phyloP scores from a whole-genome alignment of 2,888 invertebrate genomes.

The Ceriagrion tenellum region DNA sequence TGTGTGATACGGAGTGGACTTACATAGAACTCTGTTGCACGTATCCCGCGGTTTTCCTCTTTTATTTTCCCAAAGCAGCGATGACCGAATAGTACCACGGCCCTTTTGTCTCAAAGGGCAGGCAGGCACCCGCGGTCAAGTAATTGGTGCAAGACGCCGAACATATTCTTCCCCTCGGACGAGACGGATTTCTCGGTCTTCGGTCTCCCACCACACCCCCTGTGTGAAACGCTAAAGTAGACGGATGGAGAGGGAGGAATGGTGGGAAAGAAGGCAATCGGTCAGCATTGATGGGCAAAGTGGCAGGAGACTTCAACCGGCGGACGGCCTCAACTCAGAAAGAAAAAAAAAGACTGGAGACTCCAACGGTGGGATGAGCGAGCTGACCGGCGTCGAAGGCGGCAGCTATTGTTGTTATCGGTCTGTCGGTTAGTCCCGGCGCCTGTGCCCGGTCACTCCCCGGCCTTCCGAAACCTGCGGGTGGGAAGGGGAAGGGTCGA shows the following conservation, averaged over 20 bases:
- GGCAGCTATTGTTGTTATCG: constrained; percentile 10
- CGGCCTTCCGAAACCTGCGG: neutral
- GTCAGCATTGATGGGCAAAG: constrained; percentile 57
- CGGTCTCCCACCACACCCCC: neutral
- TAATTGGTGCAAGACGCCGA: constrained; percentile 28
- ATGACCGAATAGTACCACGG: neutral
- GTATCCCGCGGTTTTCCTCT: constrained; percentile 30
- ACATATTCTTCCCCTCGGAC: constrained; percentile 9
- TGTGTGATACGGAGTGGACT: neutral
- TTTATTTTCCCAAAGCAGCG: neutral
- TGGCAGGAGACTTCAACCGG: constrained; percentile 60
- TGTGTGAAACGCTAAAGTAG: neutral
- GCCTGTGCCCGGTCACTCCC: neutral
- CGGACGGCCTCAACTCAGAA: neutral
- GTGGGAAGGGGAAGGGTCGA: neutral
- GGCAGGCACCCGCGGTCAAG: constrained; percentile 36
- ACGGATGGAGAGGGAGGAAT: neutral
- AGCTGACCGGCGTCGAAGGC: neutral
- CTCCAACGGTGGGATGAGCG: neutral
- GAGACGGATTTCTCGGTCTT: constrained; percentile 35
- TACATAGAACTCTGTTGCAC: neutral
- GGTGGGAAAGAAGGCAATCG: neutral
- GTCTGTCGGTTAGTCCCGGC: neutral
- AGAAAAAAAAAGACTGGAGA: neutral
- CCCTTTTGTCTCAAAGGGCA: neutral